phyloP scores from a whole-genome alignment of 2,888 invertebrate species.

The Cheilosia soror region DNA sequence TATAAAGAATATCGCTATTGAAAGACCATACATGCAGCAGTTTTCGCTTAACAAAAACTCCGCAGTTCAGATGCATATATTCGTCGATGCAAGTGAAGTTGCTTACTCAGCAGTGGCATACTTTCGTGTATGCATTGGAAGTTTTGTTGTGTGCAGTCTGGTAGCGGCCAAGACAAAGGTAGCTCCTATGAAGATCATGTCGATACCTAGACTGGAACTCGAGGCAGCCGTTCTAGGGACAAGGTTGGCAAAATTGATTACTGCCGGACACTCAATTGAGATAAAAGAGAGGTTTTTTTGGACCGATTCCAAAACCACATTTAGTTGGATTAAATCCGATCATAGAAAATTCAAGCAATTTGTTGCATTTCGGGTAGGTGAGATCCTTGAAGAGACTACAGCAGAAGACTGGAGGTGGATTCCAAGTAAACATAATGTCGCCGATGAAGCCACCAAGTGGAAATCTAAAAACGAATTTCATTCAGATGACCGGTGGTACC shows the following conservation, averaged over 20 bases:
- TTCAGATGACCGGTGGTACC: background rate
- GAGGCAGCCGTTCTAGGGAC: slow-evolving; percentile 70
- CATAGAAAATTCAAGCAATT: slow-evolving; percentile 74
- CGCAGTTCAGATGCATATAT: slow-evolving; percentile 43
- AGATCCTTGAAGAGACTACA: slow-evolving; percentile 50
- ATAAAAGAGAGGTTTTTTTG: slow-evolving; percentile 64
- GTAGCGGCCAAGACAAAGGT: slow-evolving; percentile 69
- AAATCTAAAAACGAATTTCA: background rate
- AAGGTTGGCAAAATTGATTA: slow-evolving; percentile 38
- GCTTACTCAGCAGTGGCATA: slow-evolving; percentile 73
- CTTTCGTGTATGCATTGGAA: slow-evolving; percentile 44
- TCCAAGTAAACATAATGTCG: slow-evolving; percentile 3
- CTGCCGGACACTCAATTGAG: slow-evolving; percentile 25
- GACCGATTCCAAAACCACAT: slow-evolving; percentile 64
- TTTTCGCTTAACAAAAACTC: background rate
- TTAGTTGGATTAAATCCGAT: slow-evolving; percentile 46
- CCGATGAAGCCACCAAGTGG: slow-evolving; percentile 2
- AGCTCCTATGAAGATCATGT: slow-evolving; percentile 65
- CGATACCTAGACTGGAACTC: slow-evolving; percentile 73
- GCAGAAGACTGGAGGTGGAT: slow-evolving; percentile 11
- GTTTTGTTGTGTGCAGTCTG: slow-evolving; percentile 34
- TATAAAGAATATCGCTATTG: background rate
- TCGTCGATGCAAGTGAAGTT: slow-evolving; percentile 67
- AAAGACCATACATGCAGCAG: slow-evolving; percentile 6
- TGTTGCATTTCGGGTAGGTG: slow-evolving; percentile 73